phyloP scores from a whole-genome alignment of 2,797 vertebrate genomes.

The Aulostomus chinensis region DNA sequence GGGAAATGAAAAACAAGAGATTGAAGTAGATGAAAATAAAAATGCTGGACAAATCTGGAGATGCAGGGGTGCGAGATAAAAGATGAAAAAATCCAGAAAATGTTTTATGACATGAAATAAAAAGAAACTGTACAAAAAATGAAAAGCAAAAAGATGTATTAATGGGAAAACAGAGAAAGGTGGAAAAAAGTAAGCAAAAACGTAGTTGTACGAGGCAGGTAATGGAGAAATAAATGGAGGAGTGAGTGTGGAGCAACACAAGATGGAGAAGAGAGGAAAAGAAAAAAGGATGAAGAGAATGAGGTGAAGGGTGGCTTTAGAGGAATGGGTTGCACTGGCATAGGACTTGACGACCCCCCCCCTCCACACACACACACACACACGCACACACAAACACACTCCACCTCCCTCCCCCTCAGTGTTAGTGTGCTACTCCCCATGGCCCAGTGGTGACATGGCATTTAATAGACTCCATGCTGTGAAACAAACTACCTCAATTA shows the following conservation, averaged over 20 bases:
- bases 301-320: slow-evolving; percentile 49
- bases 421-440: slow-evolving; percentile 76
- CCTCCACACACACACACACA: neutral
- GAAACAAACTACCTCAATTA: slow-evolving; percentile 85
- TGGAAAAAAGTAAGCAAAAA: neutral
- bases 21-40: no score
- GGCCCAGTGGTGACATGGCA: slow-evolving; percentile 80
- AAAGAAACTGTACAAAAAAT: neutral
- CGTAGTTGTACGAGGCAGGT: neutral
- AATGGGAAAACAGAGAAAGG: neutral
- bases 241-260: neutral
- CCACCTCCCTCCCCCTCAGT: slow-evolving; percentile 21
- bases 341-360: slow-evolving; percentile 16
- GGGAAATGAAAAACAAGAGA: slow-evolving; percentile 51
- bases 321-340: slow-evolving; percentile 34
- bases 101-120: neutral
- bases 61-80: slow-evolving; percentile 56
- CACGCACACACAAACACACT: no score
- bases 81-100: no score
- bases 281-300: slow-evolving; percentile 3
- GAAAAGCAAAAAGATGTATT: neutral
- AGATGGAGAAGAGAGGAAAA: neutral
- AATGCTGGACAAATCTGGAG: slow-evolving; percentile 65
- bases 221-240: neutral
- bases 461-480: slow-evolving; percentile 82